Percentiles rank a stretch among this genome's conserved stretches.
Evolutionary conservation across 2,888 invertebrate genomes (phyloP).

Genomic region (Eutolmus rufibarbis): DNA sequence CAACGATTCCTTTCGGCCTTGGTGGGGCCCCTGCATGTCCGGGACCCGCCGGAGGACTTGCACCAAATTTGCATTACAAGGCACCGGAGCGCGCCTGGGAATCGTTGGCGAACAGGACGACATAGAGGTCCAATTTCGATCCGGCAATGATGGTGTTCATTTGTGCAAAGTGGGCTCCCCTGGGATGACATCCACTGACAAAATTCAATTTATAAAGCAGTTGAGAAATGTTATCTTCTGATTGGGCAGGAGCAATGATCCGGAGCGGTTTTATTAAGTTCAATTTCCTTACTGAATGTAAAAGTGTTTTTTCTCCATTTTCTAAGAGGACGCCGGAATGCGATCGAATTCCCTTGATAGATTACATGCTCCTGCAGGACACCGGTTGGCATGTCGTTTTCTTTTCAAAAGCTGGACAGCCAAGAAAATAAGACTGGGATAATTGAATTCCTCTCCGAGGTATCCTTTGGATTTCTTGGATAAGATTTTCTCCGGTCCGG

Average conservation of each 20-base stretch:
- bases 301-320: neutral
- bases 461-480: neutral
- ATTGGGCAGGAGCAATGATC: neutral
- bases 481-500: neutral
- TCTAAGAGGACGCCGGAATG: neutral
- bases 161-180: neutral
- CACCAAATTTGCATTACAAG: slow-evolving; percentile 8
- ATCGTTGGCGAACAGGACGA: neutral
- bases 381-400: neutral
- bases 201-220: slow-evolving; percentile 17
- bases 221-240: neutral
- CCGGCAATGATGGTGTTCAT: neutral
- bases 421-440: neutral
- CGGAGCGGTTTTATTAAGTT: neutral
- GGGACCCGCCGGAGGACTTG: neutral
- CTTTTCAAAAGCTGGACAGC: neutral
- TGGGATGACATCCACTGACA: slow-evolving; percentile 3
- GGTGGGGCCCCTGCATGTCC: neutral
- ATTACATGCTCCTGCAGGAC: neutral
- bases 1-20: neutral
- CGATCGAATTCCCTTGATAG: neutral
- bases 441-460: neutral
- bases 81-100: neutral
- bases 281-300: neutral
- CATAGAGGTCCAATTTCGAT: neutral